Evolutionary conservation across 2,888 invertebrate species (phyloP).

Genomic region (Epistrophe eligans): DNA sequence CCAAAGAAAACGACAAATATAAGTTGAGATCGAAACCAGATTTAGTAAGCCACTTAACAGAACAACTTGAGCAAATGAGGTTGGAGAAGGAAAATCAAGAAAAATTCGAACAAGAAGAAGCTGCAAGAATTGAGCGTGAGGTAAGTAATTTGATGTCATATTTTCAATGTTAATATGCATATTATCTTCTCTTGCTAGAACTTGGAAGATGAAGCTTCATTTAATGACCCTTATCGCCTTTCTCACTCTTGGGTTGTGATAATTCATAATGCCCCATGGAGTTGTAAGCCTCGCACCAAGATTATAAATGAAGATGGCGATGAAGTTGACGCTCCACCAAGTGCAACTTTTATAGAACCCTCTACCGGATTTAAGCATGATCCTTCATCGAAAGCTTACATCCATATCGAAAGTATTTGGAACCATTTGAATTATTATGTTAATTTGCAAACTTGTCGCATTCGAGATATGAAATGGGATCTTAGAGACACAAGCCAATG

Average conservation of each 20-base stretch:
- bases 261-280: conserved; percentile 83
- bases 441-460: conserved; percentile 86
- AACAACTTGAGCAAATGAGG: conserved; percentile 85
- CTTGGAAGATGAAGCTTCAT: conserved; percentile 87
- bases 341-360: conserved; percentile 92
- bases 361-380: conserved; percentile 89
- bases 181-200: conserved; percentile 85
- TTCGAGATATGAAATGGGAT: conserved; percentile 87
- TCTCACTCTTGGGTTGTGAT: conserved; percentile 94
- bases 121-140: conserved; percentile 79
- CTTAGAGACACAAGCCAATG: conserved; percentile 86
- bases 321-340: conserved; percentile 79
- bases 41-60: conserved; percentile 86
- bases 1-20: conserved; percentile 83
- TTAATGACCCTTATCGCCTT: conserved; percentile 88
- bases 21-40: conserved; percentile 85
- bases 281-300: conserved; percentile 79
- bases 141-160: too few relatives aligned
- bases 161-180: too few relatives aligned
- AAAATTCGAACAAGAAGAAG: conserved; percentile 81
- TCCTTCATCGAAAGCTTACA: conserved; percentile 86
- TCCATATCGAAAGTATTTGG: conserved; percentile 93
- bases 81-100: conserved; percentile 78
- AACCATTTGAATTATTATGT: conserved; percentile 94
- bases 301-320: conserved; percentile 80